These are phyloP conservation scores for Patiria miniata DNA, from an alignment of 35 echinoderm and acorn worm species.

Conservation along the genomic window DNA sequence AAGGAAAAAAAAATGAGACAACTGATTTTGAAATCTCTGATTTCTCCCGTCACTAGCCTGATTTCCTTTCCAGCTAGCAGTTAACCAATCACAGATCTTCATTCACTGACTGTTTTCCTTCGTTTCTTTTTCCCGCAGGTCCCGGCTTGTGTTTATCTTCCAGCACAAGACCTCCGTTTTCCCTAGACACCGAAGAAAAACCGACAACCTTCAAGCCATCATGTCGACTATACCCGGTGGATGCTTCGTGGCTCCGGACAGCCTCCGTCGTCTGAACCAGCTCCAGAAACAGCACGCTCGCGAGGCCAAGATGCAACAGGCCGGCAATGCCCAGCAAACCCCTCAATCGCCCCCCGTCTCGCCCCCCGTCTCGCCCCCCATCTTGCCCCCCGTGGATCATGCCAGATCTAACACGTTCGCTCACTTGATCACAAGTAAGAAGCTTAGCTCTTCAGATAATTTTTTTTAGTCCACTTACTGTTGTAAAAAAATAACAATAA, in stretches of 20 bases:
- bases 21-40: no score
- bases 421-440: conserved; percentile 17
- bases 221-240: conserved; percentile 19
- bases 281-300: neutral
- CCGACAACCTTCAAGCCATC: neutral
- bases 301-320: conserved; percentile 1
- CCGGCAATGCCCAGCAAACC: neutral
- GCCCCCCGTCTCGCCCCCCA: neutral
- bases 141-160: neutral
- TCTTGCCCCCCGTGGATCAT: neutral
- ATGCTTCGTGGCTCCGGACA: conserved; percentile 1
- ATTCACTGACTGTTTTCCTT: no score
- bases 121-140: no score
- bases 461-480: neutral
- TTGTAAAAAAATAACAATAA: no score
- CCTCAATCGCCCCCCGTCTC: neutral
- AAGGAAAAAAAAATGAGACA: no score
- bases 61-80: no score
- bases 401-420: neutral
- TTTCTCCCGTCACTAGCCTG: no score
- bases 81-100: no score
- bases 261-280: neutral
- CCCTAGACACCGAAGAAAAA: neutral
- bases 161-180: neutral
- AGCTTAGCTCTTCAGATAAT: neutral